phyloP scores from a whole-genome alignment of 2,888 invertebrate genomes.

The Antitype chi region DNA sequence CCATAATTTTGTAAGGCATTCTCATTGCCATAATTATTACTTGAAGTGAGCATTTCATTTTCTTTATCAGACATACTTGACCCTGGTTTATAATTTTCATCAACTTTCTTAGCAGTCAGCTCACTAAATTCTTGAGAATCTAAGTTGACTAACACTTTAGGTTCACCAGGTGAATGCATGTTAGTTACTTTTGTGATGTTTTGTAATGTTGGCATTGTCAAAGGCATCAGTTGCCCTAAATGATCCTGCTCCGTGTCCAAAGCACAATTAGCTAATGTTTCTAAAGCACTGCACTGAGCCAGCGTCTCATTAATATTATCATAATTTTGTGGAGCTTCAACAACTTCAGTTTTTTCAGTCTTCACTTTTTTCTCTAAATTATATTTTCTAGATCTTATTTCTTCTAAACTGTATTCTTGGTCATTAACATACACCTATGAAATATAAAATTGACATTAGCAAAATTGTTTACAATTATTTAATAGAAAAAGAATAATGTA shows the following conservation, averaged over 20 bases:
- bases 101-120: constrained; percentile 78
- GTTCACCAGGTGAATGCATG: constrained; percentile 88
- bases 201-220: constrained; percentile 85
- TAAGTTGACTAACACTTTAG: constrained; percentile 86
- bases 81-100: constrained; percentile 77
- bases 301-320: constrained; percentile 84
- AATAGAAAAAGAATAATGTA: neutral
- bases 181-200: constrained; percentile 87
- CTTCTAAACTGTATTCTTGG: constrained; percentile 94
- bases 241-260: constrained; percentile 87
- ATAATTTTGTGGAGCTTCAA: constrained; percentile 75
- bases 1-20: constrained; percentile 78
- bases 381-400: constrained; percentile 92
- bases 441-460: constrained; percentile 7
- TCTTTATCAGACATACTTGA: constrained; percentile 78
- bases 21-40: constrained; percentile 75
- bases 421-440: constrained; percentile 88
- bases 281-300: constrained; percentile 87
- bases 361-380: constrained; percentile 80
- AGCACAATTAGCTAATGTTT: constrained; percentile 88
- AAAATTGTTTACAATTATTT: neutral
- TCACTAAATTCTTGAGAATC: constrained; percentile 89
- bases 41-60: constrained; percentile 74
- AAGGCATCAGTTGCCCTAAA: constrained; percentile 86
- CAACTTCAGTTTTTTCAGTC: constrained; percentile 76